Evolutionary conservation across 2,797 vertebrate genomes (phyloP).

Genomic region (Astyanax mexicanus): DNA sequence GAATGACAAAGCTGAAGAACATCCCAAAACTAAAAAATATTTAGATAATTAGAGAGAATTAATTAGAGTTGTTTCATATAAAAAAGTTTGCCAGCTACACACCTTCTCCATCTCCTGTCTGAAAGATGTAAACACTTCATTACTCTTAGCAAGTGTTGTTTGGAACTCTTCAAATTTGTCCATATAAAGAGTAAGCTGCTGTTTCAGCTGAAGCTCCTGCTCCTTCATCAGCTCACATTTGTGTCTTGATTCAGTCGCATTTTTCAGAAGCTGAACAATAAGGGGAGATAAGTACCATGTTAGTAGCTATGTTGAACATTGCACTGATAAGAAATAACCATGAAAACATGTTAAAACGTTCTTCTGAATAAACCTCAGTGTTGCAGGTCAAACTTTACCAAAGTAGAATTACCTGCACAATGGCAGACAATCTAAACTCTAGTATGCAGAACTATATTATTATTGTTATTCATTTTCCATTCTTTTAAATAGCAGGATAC

Average conservation of each 20-base stretch:
- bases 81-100: constrained; percentile 30
- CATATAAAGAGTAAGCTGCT: constrained; percentile 99
- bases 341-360: no score
- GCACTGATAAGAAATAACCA: no score
- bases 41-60: no score
- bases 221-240: constrained; percentile 98
- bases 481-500: no score
- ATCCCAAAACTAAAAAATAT: not conserved
- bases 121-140: constrained; percentile 98
- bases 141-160: constrained; percentile 97
- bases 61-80: not conserved
- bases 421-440: no score
- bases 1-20: not conserved
- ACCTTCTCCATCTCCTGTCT: constrained; percentile 99
- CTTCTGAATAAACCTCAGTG: no score
- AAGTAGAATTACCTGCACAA: not conserved
- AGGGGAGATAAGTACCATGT: not conserved
- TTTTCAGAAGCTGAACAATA: constrained; percentile 87
- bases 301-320: no score
- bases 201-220: constrained; percentile 95
- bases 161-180: constrained; percentile 99
- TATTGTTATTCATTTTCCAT: no score
- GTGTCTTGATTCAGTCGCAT: constrained; percentile 92
- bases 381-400: no score
- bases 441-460: no score